Evolutionary conservation across 1,140 invertebrate genomes (phyloP), one percentile per base, ranked within the genome.

Genomic region (Conus betulinus): DNA sequence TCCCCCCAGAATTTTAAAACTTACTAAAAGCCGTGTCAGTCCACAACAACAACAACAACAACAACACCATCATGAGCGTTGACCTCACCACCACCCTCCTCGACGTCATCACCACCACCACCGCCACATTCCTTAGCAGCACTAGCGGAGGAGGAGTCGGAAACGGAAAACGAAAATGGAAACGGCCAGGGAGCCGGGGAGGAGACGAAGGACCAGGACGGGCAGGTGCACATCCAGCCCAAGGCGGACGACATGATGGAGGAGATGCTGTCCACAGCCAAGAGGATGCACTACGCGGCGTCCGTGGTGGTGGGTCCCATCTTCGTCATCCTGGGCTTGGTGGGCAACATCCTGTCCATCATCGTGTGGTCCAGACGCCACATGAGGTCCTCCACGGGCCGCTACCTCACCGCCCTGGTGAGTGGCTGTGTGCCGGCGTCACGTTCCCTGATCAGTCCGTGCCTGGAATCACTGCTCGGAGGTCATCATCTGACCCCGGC

Each of bases 271-370:
- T 88, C 87, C 51, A 90, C 91, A 76, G 91, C 93, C 7, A 76
- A 89, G 78, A 89, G 89, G 60, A 91, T 93, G 90, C 92, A 93
- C 87, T 93, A 86, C 84, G 87, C 84, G 11, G 90, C 90, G 27
- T 92, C 91, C 25, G 87, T 90, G 20, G 88, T 93, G 3, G 86
- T 93, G 20, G 92, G 91, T 25, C 91, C 90, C 4, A 90, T 93
- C 27, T 90, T 93, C 55, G 91, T 92, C 39, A 71, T 91, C 23
- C 71, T 93, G 39, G 93, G 93, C 0, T 63, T 93, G 11, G 53
- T 91, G 8, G 93, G 93, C 52, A 93, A 93, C 82, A 84, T 90
- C 51, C 78, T 93, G 11, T 91, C 93, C 17, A 88, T 93, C 60
- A 83, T 91, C 74, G 88, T 91, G 23, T 93, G 92, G 93, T 78